phyloP scores from a whole-genome alignment of 2,113 vertebrate genomes.

The Phycodurus eques region DNA sequence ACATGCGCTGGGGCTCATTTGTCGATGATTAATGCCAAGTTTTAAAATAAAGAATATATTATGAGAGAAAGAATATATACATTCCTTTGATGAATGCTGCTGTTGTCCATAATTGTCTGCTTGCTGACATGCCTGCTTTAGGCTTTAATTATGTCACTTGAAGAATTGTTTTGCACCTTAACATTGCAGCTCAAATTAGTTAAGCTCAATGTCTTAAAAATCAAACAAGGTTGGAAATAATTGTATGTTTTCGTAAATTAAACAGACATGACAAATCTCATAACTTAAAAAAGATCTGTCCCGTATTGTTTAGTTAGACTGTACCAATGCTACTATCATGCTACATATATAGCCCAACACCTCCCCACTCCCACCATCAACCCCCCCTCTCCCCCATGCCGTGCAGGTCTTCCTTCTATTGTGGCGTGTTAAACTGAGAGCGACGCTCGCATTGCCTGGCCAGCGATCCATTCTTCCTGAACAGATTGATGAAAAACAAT shows the following conservation, averaged over 20 bases:
- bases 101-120: slow-evolving; percentile 64
- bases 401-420: slow-evolving; percentile 92
- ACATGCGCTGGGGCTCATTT: slow-evolving; percentile 65
- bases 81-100: slow-evolving; percentile 59
- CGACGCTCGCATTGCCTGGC: slow-evolving; percentile 85
- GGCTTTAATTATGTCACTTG: slow-evolving; percentile 66
- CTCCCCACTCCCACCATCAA: slow-evolving; percentile 43
- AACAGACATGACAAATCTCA: not conserved
- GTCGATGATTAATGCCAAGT: slow-evolving; percentile 65
- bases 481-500: slow-evolving; percentile 96
- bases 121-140: slow-evolving; percentile 55
- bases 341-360: slow-evolving; percentile 30
- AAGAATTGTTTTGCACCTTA: slow-evolving; percentile 54
- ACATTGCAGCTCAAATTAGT: slow-evolving; percentile 57
- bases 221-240: slow-evolving; percentile 32
- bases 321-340: slow-evolving; percentile 25
- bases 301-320: slow-evolving; percentile 8
- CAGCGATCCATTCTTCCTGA: slow-evolving; percentile 95
- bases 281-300: slow-evolving; percentile 3
- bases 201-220: slow-evolving; percentile 57
- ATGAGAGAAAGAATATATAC: slow-evolving; percentile 41
- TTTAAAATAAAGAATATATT: slow-evolving; percentile 51
- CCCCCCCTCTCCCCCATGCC: slow-evolving; percentile 81
- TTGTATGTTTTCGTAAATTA: slow-evolving; percentile 11
- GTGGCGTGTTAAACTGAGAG: slow-evolving; percentile 90